Evolutionary conservation across 2,113 vertebrate species (phyloP).

Genomic region (Urocitellus parryii): DNA sequence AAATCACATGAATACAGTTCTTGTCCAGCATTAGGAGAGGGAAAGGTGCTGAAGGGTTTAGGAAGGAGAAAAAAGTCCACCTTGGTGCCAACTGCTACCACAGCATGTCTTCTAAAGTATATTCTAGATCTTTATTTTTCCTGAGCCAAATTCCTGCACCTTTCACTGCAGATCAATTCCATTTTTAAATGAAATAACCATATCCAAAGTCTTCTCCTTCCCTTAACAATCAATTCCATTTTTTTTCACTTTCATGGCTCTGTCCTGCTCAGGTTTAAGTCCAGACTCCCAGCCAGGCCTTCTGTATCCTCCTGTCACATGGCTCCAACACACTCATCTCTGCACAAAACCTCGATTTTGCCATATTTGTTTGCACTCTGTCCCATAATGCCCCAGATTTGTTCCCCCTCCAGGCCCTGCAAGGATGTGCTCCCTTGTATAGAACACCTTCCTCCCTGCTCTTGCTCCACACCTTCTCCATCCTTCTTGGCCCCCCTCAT

Average conservation of each 20-base stretch:
- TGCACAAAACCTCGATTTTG: not conserved
- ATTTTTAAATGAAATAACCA: slow-evolving; percentile 9
- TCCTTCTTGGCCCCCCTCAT: not conserved
- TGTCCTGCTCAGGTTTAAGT: not conserved
- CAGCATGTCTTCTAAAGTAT: not conserved
- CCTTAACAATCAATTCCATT: not conserved
- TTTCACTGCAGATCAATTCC: not conserved
- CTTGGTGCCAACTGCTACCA: too few species aligned
- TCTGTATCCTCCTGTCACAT: not conserved
- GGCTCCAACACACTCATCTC: not conserved
- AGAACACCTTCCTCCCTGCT: not conserved
- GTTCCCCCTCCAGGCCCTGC: not conserved
- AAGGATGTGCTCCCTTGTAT: not conserved
- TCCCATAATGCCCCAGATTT: not conserved
- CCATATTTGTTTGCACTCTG: not conserved
- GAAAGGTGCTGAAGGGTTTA: not conserved
- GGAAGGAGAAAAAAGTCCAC: not conserved
- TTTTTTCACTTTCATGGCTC: not conserved
- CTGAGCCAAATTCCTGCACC: not conserved
- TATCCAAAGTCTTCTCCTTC: not conserved
- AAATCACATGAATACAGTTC: not conserved
- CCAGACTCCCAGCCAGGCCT: not conserved
- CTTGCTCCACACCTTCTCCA: not conserved
- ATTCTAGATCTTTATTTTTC: not conserved
- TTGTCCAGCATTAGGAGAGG: not conserved